Evolutionary conservation across 2,888 invertebrate genomes (phyloP).

Genomic region (Branchipolynoe longqiensis): DNA sequence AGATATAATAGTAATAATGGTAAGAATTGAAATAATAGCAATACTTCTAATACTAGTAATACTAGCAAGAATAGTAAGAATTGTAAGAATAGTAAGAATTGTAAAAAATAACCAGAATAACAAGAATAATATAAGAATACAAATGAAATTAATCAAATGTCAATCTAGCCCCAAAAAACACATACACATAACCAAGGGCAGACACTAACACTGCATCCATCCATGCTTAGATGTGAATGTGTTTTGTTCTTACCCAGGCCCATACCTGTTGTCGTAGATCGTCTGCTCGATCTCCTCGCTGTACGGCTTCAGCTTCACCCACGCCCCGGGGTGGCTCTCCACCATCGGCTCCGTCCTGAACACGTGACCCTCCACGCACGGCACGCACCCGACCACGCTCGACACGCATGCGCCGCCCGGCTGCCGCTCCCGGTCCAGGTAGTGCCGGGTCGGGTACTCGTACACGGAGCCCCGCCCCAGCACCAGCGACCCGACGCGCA

Average conservation of each 20-base stretch:
- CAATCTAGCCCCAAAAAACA: too few species aligned
- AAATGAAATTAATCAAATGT: too few species aligned
- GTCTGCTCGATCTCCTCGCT: conserved; percentile 50
- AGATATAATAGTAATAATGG: too few species aligned
- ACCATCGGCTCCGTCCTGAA: conserved; percentile 39
- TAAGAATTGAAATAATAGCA: too few species aligned
- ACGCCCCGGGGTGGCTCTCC: conserved; percentile 40
- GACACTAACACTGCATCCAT: too few species aligned
- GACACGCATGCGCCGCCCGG: conserved; percentile 31
- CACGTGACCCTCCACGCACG: conserved; percentile 53
- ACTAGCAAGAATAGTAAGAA: too few species aligned
- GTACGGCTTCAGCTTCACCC: conserved; percentile 20
- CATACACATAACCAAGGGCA: too few species aligned
- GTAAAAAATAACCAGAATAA: too few species aligned
- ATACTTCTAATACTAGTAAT: too few species aligned
- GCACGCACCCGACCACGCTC: conserved; percentile 13
- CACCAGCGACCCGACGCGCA: conserved; percentile 41
- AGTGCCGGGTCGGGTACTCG: conserved; percentile 52
- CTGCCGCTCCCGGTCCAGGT: conserved; percentile 49
- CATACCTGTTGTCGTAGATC: conserved; percentile 58
- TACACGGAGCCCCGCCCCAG: conserved; percentile 56
- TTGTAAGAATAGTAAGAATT: too few species aligned
- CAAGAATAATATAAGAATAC: too few species aligned
- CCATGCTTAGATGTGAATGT: conserved; percentile 27
- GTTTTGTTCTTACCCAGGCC: conserved; percentile 43